phyloP scores from a whole-genome alignment of 2,888 invertebrate genomes.

The Cyclophora punctaria region DNA sequence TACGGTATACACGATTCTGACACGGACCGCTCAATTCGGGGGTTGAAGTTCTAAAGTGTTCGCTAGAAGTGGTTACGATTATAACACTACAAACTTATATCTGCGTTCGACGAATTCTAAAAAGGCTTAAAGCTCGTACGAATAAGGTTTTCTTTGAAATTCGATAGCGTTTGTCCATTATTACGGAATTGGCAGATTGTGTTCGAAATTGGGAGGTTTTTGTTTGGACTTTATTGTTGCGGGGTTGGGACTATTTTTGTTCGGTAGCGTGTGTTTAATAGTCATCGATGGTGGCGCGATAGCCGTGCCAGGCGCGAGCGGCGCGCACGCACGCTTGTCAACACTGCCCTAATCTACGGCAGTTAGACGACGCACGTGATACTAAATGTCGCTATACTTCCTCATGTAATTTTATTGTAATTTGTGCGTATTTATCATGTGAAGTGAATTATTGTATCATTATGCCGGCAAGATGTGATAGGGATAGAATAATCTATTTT shows the following conservation, averaged over 20 bases:
- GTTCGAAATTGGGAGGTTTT: slow-evolving; percentile 8
- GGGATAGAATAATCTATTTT: not conserved
- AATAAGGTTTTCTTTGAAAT: slow-evolving; percentile 35
- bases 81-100: slow-evolving; percentile 36
- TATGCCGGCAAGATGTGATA: slow-evolving; percentile 6
- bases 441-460: slow-evolving; percentile 55
- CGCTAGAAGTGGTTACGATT: slow-evolving; percentile 69
- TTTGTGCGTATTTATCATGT: slow-evolving; percentile 74
- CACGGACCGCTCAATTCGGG: slow-evolving; percentile 71
- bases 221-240: slow-evolving; percentile 11
- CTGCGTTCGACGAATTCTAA: slow-evolving; percentile 18
- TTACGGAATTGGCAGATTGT: slow-evolving; percentile 37
- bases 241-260: slow-evolving; percentile 14
- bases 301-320: slow-evolving; percentile 65
- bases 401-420: slow-evolving; percentile 66
- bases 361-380: slow-evolving; percentile 72
- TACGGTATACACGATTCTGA: slow-evolving; percentile 52
- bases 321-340: slow-evolving; percentile 72
- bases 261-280: slow-evolving; percentile 54
- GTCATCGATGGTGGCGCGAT: slow-evolving; percentile 74
- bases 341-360: slow-evolving; percentile 73
- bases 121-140: slow-evolving; percentile 26
- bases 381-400: slow-evolving; percentile 66
- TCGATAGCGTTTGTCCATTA: slow-evolving; percentile 38
- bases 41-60: slow-evolving; percentile 66